These are phyloP conservation scores for Acrocera orbiculus DNA, from an alignment of 2,888 invertebrate species.

Conservation along the genomic window DNA sequence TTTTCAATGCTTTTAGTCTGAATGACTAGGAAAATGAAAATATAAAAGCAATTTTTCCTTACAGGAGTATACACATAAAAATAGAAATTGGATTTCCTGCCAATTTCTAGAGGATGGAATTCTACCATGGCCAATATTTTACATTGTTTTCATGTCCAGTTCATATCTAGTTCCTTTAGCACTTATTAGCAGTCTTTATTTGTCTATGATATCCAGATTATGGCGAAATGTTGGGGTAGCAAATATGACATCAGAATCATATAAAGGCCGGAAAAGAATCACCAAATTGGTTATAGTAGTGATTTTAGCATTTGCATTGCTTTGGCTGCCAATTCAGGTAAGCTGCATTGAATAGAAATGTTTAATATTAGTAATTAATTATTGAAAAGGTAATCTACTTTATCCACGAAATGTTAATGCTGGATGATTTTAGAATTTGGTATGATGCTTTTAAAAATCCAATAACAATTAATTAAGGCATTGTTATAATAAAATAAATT, in stretches of 20 bases:
- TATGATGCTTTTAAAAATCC: too few species aligned
- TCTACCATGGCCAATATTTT: slow-evolving; percentile 29
- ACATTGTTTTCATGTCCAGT: slow-evolving; percentile 66
- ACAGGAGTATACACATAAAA: slow-evolving; percentile 21
- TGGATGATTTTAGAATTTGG: too few species aligned
- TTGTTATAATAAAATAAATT: too few species aligned
- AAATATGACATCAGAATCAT: slow-evolving; percentile 52
- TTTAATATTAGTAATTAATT: too few species aligned
- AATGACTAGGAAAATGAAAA: too few species aligned
- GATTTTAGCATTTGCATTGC: slow-evolving; percentile 81
- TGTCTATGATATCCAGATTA: slow-evolving; percentile 71
- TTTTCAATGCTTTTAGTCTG: too few species aligned
- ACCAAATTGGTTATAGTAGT: slow-evolving; percentile 82
- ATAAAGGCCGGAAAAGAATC: slow-evolving; percentile 68
- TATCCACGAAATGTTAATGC: too few species aligned
- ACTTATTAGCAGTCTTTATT: slow-evolving; percentile 70
- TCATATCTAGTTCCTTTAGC: slow-evolving; percentile 76
- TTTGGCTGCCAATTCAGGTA: slow-evolving; percentile 89
- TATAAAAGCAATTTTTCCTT: slow-evolving; percentile 2
- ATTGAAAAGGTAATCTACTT: too few species aligned
- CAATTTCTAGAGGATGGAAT: slow-evolving; percentile 40
- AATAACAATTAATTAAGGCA: too few species aligned
- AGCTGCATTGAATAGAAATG: slow-evolving; percentile 13
- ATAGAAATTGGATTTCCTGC: slow-evolving; percentile 21
- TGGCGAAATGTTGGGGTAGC: slow-evolving; percentile 68